Evolutionary conservation across 2,797 vertebrate species (phyloP), one percentile per base, ranked within the genome.

Genomic region (Hybognathus amarus): DNA sequence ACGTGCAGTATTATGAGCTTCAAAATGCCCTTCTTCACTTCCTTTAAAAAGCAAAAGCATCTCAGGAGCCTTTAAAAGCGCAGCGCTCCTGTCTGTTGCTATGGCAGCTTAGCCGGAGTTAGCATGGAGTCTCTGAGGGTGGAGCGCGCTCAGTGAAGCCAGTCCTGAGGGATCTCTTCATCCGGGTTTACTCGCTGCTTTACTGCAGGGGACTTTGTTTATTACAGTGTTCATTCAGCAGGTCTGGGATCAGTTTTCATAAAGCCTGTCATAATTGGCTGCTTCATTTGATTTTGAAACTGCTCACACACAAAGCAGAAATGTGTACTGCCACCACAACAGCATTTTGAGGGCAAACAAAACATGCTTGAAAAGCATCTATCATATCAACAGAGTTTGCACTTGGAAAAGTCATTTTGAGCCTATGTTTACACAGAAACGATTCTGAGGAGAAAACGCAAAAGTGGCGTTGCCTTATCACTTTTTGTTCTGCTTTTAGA

Each of bases 51-150:
- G 47, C 69, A 36, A 50, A 59, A 38, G 5, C 61, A 22, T 36
- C 68, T 73, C 67, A 12, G 45, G 59, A 74, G 69, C 22, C 15
- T 52, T 20, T 50, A 73, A 50, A 76, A 30, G 77, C 15, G 20
- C 69, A 67, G 63, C 24, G 71, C 59, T 77, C 3, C 4, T 77
- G 38, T 71, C n/a, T 74, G 88, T 88, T 88, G 82, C 85, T 61
- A 85, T 83, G 79, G 82, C 73, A 84, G 70, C 81, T 66, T 71
- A 52, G 67, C 61, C 56, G 1, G 54, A 33, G 83, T 75, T 78
- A 70, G 83, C 63, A 70, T 56, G 52, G 68, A 50, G 59, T 80
- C 66, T 80, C 76, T 33, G 47, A 76, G 75, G 80, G 54, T 10
- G 82, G 67, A 70, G 50, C 9, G 1, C 5, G 33, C 56, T 64